Conservation (phyloP, 2,113 vertebrate species). For the Sturnus vulgaris region DNA sequence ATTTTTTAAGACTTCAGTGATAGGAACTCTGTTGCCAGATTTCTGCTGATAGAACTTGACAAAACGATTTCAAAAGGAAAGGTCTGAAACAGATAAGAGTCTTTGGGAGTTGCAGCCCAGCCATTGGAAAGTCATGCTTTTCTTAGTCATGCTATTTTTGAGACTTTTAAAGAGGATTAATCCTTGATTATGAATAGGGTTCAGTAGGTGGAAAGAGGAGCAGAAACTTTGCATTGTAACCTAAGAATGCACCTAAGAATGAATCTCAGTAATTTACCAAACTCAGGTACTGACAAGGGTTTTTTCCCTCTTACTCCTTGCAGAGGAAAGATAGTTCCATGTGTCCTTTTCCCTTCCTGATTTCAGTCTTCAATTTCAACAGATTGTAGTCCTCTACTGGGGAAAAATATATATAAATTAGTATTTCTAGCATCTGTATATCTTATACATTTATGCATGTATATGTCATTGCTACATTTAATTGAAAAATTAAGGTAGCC, state of each 20-base stretch:
- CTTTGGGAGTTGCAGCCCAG: background rate
- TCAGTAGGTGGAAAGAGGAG: background rate
- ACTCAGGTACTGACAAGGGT: background rate
- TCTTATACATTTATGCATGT: background rate
- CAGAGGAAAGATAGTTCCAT: background rate
- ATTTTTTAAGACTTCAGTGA: background rate
- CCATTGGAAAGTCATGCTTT: background rate
- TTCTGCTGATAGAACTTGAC: background rate
- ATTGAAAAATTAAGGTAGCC: background rate
- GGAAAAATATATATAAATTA: background rate
- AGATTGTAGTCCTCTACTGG: background rate
- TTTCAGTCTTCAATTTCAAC: background rate
- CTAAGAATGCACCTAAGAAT: background rate
- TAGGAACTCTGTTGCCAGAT: background rate
- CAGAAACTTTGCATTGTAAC: background rate
- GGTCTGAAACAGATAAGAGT: background rate
- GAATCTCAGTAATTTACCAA: background rate
- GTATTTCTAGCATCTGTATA: background rate
- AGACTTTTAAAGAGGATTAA: slow-evolving; percentile 10
- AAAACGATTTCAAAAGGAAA: background rate
- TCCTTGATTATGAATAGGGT: background rate
- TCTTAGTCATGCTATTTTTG: background rate
- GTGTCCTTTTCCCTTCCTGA: background rate
- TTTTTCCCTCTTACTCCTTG: background rate
- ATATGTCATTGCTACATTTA: background rate